phyloP scores from a whole-genome alignment of 2,113 vertebrate species.

The Erinaceus europaeus region DNA sequence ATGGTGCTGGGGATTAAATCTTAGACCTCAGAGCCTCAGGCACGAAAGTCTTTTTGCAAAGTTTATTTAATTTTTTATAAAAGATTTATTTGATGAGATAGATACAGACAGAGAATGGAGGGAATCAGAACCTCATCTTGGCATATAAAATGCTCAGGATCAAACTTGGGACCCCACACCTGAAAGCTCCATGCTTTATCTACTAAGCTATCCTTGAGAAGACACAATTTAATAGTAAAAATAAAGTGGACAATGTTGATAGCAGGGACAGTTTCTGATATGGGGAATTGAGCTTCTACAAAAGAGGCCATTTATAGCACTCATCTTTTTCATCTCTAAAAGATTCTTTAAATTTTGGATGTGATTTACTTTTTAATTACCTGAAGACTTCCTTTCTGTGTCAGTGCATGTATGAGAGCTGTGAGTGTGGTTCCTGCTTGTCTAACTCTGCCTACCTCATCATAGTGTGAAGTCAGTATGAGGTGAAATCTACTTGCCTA shows the following conservation, averaged over 20 bases:
- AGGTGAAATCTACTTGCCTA: not conserved
- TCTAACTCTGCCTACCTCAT: not conserved
- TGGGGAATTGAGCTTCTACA: not conserved
- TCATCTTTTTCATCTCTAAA: not conserved
- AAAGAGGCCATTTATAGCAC: not conserved
- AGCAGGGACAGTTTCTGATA: not conserved
- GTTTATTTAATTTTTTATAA: no score
- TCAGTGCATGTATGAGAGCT: not conserved
- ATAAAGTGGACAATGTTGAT: not conserved
- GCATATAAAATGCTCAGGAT: no score
- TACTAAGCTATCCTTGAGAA: no score
- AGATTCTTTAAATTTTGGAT: not conserved
- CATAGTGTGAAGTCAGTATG: not conserved
- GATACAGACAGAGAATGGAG: no score
- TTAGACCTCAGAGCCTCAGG: no score
- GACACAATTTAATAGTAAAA: conserved; percentile 21
- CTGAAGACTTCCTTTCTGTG: not conserved
- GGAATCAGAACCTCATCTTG: no score
- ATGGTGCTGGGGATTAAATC: no score
- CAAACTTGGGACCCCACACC: no score
- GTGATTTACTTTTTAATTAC: conserved; percentile 24
- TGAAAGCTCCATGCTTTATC: no score
- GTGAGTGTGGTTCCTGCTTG: not conserved
- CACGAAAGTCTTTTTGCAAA: no score
- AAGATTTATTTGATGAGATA: no score